Evolutionary conservation across 2,113 vertebrate genomes (phyloP), one percentile per base, ranked within the genome.

Genomic region (Chionomys nivalis): DNA sequence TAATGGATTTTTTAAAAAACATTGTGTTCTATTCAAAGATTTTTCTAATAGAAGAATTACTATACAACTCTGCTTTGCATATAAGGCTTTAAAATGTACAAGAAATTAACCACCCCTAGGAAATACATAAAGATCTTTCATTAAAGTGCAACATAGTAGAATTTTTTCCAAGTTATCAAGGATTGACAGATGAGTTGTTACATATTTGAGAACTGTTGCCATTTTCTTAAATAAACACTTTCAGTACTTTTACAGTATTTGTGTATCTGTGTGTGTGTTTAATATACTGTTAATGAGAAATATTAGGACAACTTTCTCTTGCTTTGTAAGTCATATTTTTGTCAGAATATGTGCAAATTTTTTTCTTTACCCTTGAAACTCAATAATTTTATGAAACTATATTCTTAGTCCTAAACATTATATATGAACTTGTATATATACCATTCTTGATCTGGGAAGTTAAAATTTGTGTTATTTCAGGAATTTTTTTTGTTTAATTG

Each of bases 1-100:
- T 66, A 96, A 76, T 78, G 55, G 6, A 26, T 66, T 66, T 92
- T 92, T 90, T 81, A 39, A 93, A 78, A 78, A 92, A 52, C 65
- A 24, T 26, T 47, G 49, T 13, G 0, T n/a, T 94, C 83, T 61
- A 90, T 13, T 2, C 55, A 90, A 72, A 82, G 7, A 24, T 82
- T 68, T 36, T 14, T 76, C 17, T 58, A 83, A 90, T 55, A 73
- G 0, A 36, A 75, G 39, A 92, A 79, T 82, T 68, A 78, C 13
- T 88, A 26, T 26, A 73, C 23, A 94, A 79, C 42, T 55, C 49
- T 49, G 6, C 76, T 90, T 77, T 44, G 19, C 31, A 88, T 73
- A 42, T 4, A 52, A 5, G 47, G 23, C 2, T 28, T 78, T 44
- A 17, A 70, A n/a, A 4, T 26, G 3, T 13, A 75, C 39, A 91